Evolutionary conservation across 2,797 vertebrate species (phyloP).

Genomic region (Characodon lateralis): DNA sequence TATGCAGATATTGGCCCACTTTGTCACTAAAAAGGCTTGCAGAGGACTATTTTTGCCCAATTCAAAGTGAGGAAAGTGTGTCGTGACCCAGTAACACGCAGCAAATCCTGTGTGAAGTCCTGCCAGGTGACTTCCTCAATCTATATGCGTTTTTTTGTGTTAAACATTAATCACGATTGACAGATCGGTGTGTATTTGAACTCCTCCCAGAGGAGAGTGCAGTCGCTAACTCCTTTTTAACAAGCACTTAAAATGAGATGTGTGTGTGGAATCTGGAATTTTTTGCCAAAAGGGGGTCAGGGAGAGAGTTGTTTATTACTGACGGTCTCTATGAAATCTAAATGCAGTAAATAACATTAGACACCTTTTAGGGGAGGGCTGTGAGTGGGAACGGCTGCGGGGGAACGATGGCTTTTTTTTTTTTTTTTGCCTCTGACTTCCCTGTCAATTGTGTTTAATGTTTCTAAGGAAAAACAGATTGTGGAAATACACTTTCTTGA

Average conservation of each 20-base stretch:
- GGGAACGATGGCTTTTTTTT: background rate
- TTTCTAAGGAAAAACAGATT: slow-evolving; percentile 56
- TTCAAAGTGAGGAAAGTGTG: slow-evolving; percentile 77
- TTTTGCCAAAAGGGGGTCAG: slow-evolving; percentile 62
- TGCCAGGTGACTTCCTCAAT: slow-evolving; percentile 59
- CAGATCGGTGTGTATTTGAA: slow-evolving; percentile 69
- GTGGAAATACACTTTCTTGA: slow-evolving; percentile 48
- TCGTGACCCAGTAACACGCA: slow-evolving; percentile 78
- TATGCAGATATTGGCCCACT: slow-evolving; percentile 80
- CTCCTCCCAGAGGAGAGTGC: slow-evolving; percentile 64
- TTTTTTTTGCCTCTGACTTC: slow-evolving; percentile 35
- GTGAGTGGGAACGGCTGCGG: background rate
- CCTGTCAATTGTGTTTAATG: slow-evolving; percentile 60
- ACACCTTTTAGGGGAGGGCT: slow-evolving; percentile 19
- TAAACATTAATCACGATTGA: slow-evolving; percentile 71
- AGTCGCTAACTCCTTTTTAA: slow-evolving; percentile 67
- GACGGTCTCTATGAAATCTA: slow-evolving; percentile 58
- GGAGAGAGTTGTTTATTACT: slow-evolving; percentile 64
- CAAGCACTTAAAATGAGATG: slow-evolving; percentile 62
- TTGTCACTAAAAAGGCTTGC: slow-evolving; percentile 66
- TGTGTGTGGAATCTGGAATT: slow-evolving; percentile 50
- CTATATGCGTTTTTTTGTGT: slow-evolving; percentile 52
- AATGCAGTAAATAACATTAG: slow-evolving; percentile 63
- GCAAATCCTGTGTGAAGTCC: slow-evolving; percentile 74
- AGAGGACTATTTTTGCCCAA: slow-evolving; percentile 76